Percentiles rank a stretch among this genome's conserved stretches.
Evolutionary conservation across 1,140 invertebrate genomes (phyloP).

Genomic region (Halotydeus destructor): DNA sequence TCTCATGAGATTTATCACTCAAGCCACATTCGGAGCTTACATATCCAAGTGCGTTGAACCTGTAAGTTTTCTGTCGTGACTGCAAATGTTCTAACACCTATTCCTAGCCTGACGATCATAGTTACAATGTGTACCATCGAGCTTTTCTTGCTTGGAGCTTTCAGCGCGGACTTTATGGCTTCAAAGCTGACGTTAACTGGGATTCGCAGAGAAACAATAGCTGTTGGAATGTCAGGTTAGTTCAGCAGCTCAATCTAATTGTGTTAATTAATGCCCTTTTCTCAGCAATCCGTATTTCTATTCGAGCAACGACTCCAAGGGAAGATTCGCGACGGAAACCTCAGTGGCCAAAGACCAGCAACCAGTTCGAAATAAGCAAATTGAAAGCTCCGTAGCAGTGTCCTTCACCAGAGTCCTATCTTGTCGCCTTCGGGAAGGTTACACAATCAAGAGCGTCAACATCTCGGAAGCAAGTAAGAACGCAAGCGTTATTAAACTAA

Average conservation of each 20-base stretch:
- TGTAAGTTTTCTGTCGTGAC: neutral
- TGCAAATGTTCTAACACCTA: neutral
- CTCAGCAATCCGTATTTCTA: conserved; percentile 36
- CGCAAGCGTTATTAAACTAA: too few species aligned
- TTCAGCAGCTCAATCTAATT: too few species aligned
- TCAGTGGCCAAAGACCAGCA: conserved; percentile 9
- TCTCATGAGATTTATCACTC: conserved; percentile 51
- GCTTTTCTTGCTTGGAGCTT: conserved; percentile 53
- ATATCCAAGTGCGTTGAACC: conserved; percentile 23
- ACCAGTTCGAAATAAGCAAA: conserved; percentile 32
- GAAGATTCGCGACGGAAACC: neutral
- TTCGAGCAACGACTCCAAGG: conserved; percentile 20
- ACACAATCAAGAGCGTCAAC: conserved; percentile 40
- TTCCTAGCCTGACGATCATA: conserved; percentile 16
- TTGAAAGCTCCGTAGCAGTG: conserved; percentile 38
- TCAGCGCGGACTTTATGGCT: conserved; percentile 27
- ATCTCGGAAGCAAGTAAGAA: conserved; percentile 22
- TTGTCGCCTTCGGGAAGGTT: conserved; percentile 54
- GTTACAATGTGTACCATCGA: conserved; percentile 47
- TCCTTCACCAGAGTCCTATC: conserved; percentile 45
- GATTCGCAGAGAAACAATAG: too few species aligned
- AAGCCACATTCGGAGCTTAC: conserved; percentile 53
- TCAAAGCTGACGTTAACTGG: conserved; percentile 17
- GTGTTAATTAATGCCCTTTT: conserved; percentile 12
- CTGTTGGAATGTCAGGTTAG: conserved; percentile 12